Conservation (phyloP, 2,113 vertebrate species). For the Tupaia tana region DNA sequence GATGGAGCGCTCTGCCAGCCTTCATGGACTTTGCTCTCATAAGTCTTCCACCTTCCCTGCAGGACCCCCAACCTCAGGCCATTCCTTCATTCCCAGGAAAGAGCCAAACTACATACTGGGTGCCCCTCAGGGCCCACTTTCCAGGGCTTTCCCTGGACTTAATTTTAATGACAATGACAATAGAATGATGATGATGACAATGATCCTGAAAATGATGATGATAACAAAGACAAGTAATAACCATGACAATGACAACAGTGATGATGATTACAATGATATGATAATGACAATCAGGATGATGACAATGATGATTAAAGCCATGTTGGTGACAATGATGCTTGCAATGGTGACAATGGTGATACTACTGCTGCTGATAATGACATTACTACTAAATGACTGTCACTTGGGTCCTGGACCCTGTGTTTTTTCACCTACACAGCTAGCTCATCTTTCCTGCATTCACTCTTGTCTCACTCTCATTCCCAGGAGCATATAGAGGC, state of each 20-base stretch:
- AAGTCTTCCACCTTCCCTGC: background rate
- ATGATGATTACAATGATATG: background rate
- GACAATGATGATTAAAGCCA: background rate
- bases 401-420: background rate
- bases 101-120: background rate
- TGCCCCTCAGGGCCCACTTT: accelerated
- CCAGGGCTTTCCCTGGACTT: background rate
- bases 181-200: background rate
- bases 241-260: background rate
- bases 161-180: background rate
- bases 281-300: background rate
- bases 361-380: background rate
- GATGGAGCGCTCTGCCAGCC: accelerated
- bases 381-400: too few relatives aligned
- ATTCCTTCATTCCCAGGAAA: background rate
- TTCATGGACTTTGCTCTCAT: accelerated
- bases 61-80: background rate
- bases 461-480: too few relatives aligned
- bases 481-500: background rate
- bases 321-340: background rate
- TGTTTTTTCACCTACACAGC: too few relatives aligned
- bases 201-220: too few relatives aligned
- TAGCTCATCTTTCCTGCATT: too few relatives aligned
- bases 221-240: too few relatives aligned
- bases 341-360: background rate